phyloP scores from a whole-genome alignment of 2,888 invertebrate species.

The Macrophya annulata region DNA sequence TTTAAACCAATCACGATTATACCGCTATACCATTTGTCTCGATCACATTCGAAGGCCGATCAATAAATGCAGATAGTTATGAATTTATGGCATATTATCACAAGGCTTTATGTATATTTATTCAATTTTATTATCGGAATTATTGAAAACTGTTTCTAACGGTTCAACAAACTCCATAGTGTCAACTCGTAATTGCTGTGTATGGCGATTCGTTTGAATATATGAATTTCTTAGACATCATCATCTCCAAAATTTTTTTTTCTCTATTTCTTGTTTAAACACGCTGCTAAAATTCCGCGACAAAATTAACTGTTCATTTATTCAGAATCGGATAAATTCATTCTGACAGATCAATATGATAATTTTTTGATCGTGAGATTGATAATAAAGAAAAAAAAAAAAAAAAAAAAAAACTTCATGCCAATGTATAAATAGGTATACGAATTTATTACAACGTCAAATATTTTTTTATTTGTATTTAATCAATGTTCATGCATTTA shows the following conservation, averaged over 20 bases:
- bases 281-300: not conserved
- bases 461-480: not conserved
- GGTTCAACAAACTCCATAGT: conserved; percentile 11
- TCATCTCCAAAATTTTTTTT: not conserved
- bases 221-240: not conserved
- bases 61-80: conserved; percentile 43
- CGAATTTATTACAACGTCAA: not conserved
- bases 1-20: conserved; percentile 46
- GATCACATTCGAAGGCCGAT: conserved; percentile 54
- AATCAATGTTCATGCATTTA: not conserved
- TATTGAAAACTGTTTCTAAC: not conserved
- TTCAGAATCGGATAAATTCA: not conserved
- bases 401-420: not conserved
- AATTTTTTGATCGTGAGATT: not conserved
- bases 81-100: conserved; percentile 30
- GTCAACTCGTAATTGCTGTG: not conserved
- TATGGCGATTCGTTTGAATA: conserved; percentile 4
- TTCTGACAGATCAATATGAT: not conserved
- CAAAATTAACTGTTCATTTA: not conserved
- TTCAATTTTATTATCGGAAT: not conserved
- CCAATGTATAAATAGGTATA: not conserved
- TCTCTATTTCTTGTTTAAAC: not conserved
- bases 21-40: conserved; percentile 48
- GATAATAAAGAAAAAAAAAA: too few species aligned
- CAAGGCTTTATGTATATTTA: conserved; percentile 7